Evolutionary conservation across 2,888 invertebrate species (phyloP).

Genomic region (Drosophila histrio): DNA sequence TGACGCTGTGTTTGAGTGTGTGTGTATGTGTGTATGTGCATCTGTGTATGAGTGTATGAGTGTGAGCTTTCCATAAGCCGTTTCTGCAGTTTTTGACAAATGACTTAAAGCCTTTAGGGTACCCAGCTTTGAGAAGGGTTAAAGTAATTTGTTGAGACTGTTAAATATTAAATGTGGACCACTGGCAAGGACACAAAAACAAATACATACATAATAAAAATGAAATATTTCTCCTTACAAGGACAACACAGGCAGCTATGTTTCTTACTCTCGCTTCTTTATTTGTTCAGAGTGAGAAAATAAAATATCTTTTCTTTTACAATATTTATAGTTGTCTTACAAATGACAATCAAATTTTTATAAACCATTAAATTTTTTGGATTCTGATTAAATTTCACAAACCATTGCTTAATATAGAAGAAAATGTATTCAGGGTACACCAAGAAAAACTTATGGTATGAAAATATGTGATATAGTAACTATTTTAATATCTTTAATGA

Average conservation of each 20-base stretch:
- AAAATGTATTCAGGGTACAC: background rate
- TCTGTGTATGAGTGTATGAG: conserved; percentile 6
- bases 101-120: conserved; percentile 78
- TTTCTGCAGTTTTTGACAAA: conserved; percentile 76
- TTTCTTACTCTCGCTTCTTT: background rate
- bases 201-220: conserved; percentile 54
- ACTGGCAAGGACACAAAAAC: conserved; percentile 35
- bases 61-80: conserved; percentile 46
- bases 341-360: conserved; percentile 43
- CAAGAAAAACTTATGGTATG: background rate
- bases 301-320: conserved; percentile 37
- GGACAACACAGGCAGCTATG: background rate
- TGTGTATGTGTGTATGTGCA: conserved; percentile 2
- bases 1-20: conserved; percentile 21
- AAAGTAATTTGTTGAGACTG: conserved; percentile 76
- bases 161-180: conserved; percentile 75
- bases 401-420: background rate
- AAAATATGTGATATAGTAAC: background rate
- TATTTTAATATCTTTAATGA: background rate
- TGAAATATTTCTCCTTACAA: conserved; percentile 44
- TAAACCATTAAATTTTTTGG: conserved; percentile 37
- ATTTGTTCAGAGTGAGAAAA: conserved; percentile 19
- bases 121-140: conserved; percentile 70
- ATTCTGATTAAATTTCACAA: conserved; percentile 1
- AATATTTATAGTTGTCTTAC: conserved; percentile 44